Evolutionary conservation across 2,113 vertebrate species (phyloP), one percentile per base, ranked within the genome.

Genomic region (Chinchilla lanigera): DNA sequence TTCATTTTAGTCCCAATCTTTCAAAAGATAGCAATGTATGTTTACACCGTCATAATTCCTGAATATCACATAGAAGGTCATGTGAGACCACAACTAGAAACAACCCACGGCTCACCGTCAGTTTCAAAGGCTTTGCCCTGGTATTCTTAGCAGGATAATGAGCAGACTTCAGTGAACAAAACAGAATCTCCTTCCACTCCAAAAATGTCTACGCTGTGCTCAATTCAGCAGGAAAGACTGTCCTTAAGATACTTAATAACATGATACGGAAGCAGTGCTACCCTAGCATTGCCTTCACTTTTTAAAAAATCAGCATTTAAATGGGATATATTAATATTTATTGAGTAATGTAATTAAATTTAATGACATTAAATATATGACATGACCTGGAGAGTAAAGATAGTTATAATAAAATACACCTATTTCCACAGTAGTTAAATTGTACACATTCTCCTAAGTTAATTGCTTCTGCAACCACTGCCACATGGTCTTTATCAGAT

Each of bases 1-100:
- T 93, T 89, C 50, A 67, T 87, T 65, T 93, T 58, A 80, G 5
- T 20, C 47, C 10, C 52, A 73, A 19, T 35, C 88, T 97, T 97
- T 98, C 84, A 96, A 86, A 98, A 86, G 35, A 28, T 47, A 96
- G 13, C 0, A 82, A 22, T 60, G 2, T 8, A 90, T 95, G 97
- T 98, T 94, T 61, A 1, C 85, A 93, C 83, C 41, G 69, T 78
- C n/a, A n/a, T 92, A 47, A 93, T 96, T 98, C 93, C 78, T 77
- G 90, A 93, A 96, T 52, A 96, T 94, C 16, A 3, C n/a, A 61
- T 0, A 2, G 24, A 84, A 97, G 28, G 3, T 22, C 38, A 95
- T 44, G 30, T 86, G 38, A 84, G 90, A 82, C 33, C 77, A 93
- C 41, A 93, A 60, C 47, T 54, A 33, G 96, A 96, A 90, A 95